These are phyloP conservation scores for Calephelis virginiensis DNA, from an alignment of 1,140 invertebrate species.

Conservation along the genomic window DNA sequence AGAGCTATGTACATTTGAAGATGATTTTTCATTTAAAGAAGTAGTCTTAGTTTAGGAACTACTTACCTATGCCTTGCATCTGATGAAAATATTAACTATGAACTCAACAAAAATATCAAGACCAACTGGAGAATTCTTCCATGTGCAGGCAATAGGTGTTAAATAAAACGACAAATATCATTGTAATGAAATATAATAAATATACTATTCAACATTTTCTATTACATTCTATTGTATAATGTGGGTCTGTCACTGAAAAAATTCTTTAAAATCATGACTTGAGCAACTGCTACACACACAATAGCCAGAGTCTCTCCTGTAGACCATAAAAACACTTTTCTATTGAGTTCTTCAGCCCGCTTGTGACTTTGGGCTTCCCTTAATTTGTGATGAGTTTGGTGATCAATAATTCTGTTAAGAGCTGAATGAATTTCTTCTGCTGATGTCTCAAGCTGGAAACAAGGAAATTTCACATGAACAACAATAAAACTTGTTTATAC, in stretches of 20 bases:
- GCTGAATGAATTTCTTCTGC: conserved; percentile 93
- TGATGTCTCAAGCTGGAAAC: conserved; percentile 92
- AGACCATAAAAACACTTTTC: conserved; percentile 95
- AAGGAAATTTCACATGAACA: conserved; percentile 19
- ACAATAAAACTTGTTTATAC: conserved; percentile 16
- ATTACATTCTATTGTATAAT: conserved; percentile 67
- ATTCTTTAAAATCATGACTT: conserved; percentile 95
- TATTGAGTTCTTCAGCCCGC: conserved; percentile 96
- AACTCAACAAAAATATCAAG: too few relatives aligned
- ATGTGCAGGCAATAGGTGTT: neutral
- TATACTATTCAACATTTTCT: conserved; percentile 49
- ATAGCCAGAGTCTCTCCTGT: conserved; percentile 92
- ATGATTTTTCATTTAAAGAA: too few relatives aligned
- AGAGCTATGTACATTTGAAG: too few relatives aligned
- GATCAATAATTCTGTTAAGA: conserved; percentile 92
- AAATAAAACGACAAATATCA: conserved; percentile 39
- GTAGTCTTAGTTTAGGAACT: too few relatives aligned
- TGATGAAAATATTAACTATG: too few relatives aligned
- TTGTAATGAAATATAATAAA: conserved; percentile 34
- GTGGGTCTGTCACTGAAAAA: conserved; percentile 93
- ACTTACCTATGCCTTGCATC: too few relatives aligned
- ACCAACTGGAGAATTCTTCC: too few relatives aligned
- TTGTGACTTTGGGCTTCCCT: conserved; percentile 96
- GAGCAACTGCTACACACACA: conserved; percentile 89
- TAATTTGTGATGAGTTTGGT: conserved; percentile 97